A percentile compares a stretch with the other conserved stretches of the same genome.
Conservation (phyloP, 2,888 invertebrate species). For the Notocelia uddmanniana region DNA sequence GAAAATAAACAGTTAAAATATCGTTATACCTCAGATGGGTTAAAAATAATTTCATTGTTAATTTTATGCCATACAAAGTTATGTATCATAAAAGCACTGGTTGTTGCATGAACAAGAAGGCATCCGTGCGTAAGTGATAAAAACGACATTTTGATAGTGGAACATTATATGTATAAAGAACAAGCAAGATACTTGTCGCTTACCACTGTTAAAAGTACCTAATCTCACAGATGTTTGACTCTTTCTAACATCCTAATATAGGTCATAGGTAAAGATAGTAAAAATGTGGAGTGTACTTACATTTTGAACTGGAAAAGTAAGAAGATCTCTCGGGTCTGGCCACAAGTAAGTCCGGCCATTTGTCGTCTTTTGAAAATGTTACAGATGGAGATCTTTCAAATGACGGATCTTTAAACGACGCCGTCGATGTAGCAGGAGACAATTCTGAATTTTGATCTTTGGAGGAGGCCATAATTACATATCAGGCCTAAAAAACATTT, state of each 20-base stretch:
- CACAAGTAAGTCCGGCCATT: slow-evolving; percentile 82
- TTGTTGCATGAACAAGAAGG: background rate
- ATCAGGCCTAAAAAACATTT: slow-evolving; percentile 58
- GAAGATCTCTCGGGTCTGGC: slow-evolving; percentile 78
- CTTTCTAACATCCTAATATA: background rate
- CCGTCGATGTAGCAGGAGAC: slow-evolving; percentile 71
- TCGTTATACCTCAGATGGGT: too few relatives aligned
- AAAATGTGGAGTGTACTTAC: slow-evolving; percentile 64
- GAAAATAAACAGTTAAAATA: too few relatives aligned
- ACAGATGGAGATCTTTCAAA: slow-evolving; percentile 76
- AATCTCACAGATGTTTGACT: background rate
- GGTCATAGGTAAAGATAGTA: slow-evolving; percentile 4
- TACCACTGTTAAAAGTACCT: slow-evolving; percentile 4
- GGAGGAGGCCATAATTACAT: slow-evolving; percentile 70
- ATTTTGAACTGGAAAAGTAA: slow-evolving; percentile 74
- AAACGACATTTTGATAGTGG: background rate
- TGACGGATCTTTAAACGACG: slow-evolving; percentile 67
- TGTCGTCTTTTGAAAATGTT: slow-evolving; percentile 74
- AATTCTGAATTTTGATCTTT: slow-evolving; percentile 67
- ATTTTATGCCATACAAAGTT: background rate
- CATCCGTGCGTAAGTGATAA: background rate
- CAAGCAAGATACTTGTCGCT: background rate
- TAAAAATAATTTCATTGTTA: too few relatives aligned
- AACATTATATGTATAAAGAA: background rate
- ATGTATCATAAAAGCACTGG: background rate